Conservation (phyloP, 2,113 vertebrate genomes). For the Megaceryle torquata region DNA sequence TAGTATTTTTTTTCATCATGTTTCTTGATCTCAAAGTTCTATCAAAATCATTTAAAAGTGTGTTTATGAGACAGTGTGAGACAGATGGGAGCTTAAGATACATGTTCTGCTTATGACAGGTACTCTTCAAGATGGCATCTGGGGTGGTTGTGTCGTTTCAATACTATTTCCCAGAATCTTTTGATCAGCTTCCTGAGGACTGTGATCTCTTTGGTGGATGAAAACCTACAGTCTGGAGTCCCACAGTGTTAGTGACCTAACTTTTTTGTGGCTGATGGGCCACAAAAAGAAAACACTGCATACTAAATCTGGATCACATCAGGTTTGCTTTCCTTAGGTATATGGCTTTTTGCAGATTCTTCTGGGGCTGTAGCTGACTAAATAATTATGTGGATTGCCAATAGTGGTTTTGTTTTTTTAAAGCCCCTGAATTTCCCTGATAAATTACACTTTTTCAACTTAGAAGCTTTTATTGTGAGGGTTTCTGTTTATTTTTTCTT, state of each 20-base stretch:
- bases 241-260: conserved; percentile 61
- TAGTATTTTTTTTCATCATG: not conserved
- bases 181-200: conserved; percentile 57
- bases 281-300: conserved; percentile 68
- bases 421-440: not conserved
- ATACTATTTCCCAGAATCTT: conserved; percentile 67
- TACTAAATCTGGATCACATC: conserved; percentile 65
- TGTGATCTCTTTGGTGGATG: conserved; percentile 59
- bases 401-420: not conserved
- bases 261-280: conserved; percentile 27
- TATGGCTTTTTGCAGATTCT: not conserved
- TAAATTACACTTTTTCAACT: not conserved
- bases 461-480: not conserved
- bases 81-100: not conserved
- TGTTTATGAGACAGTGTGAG: not conserved
- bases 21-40: not conserved
- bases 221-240: conserved; percentile 57
- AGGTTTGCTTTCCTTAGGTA: conserved; percentile 15
- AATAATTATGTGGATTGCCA: not conserved
- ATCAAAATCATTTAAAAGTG: not conserved
- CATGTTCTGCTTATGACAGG: not conserved
- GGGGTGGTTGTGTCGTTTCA: conserved; percentile 68
- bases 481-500: not conserved
- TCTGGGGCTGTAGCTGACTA: not conserved
- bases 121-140: conserved; percentile 49